Evolutionary conservation across 2,113 vertebrate species (phyloP), one percentile per base, ranked within the genome.

Genomic region (Hyaena hyaena): DNA sequence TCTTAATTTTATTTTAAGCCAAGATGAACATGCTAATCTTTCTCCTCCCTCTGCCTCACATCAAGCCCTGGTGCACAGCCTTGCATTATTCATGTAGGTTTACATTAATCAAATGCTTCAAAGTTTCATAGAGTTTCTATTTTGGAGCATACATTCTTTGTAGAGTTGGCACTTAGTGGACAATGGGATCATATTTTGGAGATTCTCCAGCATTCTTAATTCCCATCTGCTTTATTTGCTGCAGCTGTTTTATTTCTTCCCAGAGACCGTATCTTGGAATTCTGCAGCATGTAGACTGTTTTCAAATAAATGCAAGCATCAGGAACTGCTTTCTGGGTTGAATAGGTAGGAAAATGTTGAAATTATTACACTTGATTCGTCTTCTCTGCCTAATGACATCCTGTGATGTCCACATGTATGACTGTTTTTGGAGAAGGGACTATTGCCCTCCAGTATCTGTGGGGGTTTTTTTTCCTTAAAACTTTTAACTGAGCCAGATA

Each of bases 41-140:
- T 80, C 69, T 98, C 58, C n/a, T 35, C 94, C 97, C 93, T 93
- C 74, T 63, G 95, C 88, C 96, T 97, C 95, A 53, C 58, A 79
- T 96, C 95, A 74, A 97, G 10, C 0, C n/a, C 86, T 76, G 81
- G 87, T 88, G 93, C 96, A 89, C 24, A 28, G 69, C 88, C 63
- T 97, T 98, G 93, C 96, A 98, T 98, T 98, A 98, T 98, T 98
- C 96, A 98, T 98, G 96, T 97, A 95, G 68, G 87, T 95, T 97
- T 97, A 61, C 96, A 96, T 98, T 98, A 98, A 97, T 97, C 94
- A 97, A 93, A 95, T 21, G 73, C 94, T 66, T 98, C 97, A 76
- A 97, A 98, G 93, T 98, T 98, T 98, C 98, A 92, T 91, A 85
- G 98, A 98, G 97, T 98, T 98, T 97, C 94, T 98, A 83, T 95